Percentiles rank a stretch among this genome's conserved stretches.
Evolutionary conservation across 2,113 vertebrate genomes (phyloP).

Genomic region (Anser brachyrhynchus): DNA sequence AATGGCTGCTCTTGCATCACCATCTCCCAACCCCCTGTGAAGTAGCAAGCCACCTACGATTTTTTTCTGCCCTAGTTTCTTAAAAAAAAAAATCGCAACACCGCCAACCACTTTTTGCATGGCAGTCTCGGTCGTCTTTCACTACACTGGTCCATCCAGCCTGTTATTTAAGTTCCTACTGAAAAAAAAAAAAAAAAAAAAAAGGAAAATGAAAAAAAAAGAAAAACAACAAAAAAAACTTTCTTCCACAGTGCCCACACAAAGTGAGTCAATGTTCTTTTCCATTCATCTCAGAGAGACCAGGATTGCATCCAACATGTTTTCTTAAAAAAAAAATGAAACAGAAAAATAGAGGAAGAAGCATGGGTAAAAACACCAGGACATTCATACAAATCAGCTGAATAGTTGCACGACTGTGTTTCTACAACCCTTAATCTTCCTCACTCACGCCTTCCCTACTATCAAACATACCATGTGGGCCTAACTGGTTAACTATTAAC

Average conservation of each 20-base stretch:
- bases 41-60: conserved; percentile 46
- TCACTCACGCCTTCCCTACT: conserved; percentile 7
- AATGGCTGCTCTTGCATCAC: not conserved
- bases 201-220: too few relatives aligned
- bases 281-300: conserved; percentile 51
- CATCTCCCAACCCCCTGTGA: not conserved
- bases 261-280: conserved; percentile 65
- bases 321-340: not conserved
- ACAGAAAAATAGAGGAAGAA: conserved; percentile 1
- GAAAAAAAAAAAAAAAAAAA: conserved; percentile 18
- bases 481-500: not conserved
- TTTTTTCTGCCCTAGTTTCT: conserved; percentile 55
- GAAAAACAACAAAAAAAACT: not conserved
- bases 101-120: conserved; percentile 51
- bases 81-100: conserved; percentile 1
- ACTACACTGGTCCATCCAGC: conserved; percentile 30
- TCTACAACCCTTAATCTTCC: conserved; percentile 42
- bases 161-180: conserved; percentile 52
- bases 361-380: not conserved
- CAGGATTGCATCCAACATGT: conserved; percentile 51
- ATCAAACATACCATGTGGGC: not conserved
- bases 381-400: conserved; percentile 18
- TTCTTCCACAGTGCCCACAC: conserved; percentile 62
- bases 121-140: conserved; percentile 39
- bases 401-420: not conserved